A percentile compares a stretch with the other conserved stretches of the same genome.
Conservation (phyloP, 2,797 vertebrate species). For the Otus scops region DNA sequence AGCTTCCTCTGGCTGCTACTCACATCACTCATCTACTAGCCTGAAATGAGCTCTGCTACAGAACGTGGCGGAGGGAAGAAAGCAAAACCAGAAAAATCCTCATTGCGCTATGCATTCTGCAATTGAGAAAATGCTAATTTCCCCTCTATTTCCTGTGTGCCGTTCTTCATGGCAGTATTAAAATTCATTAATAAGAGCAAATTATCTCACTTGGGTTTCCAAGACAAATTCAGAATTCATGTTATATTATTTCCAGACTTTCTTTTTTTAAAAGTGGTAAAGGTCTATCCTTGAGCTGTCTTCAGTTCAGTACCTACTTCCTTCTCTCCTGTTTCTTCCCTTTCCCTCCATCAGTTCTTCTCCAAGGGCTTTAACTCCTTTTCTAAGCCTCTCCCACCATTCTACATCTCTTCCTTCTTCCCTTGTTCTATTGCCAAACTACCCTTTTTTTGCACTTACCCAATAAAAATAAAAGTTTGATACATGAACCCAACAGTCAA, state of each 20-base stretch:
- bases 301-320: neutral
- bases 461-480: neutral
- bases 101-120: accelerated
- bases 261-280: neutral
- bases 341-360: neutral
- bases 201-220: neutral
- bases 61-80: neutral
- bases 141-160: neutral
- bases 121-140: neutral
- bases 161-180: neutral
- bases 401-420: neutral
- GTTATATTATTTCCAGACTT: neutral
- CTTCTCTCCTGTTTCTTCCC: neutral
- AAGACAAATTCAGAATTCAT: neutral
- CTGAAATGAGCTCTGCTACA: neutral
- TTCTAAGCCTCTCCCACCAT: neutral
- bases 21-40: neutral
- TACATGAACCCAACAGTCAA: neutral
- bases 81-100: neutral
- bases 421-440: neutral
- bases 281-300: neutral
- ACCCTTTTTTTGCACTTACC: neutral
- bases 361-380: neutral
- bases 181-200: neutral
- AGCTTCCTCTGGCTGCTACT: neutral